Percentiles rank a stretch among this genome's conserved stretches.
These are phyloP conservation scores for Boloria selene DNA, from an alignment of 2,888 invertebrate genomes.

Conservation along the genomic window DNA sequence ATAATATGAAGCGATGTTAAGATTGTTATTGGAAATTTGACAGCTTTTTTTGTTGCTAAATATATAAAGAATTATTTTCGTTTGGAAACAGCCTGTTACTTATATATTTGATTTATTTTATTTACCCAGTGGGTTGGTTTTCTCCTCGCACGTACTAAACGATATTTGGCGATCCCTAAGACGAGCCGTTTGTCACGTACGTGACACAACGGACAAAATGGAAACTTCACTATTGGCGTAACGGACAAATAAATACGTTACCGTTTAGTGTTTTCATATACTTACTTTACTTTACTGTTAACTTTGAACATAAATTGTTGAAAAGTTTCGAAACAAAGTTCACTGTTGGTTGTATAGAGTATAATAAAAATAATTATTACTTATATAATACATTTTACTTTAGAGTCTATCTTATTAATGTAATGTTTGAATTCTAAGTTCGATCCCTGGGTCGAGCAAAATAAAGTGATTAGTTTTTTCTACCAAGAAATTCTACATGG, in stretches of 20 bases:
- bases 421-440: no score
- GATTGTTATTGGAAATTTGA: slow-evolving; percentile 30
- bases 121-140: slow-evolving; percentile 77
- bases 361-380: no score
- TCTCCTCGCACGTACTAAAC: slow-evolving; percentile 80
- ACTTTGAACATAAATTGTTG: slow-evolving; percentile 9
- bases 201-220: slow-evolving; percentile 76
- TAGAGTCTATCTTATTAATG: no score
- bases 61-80: slow-evolving; percentile 61
- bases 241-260: slow-evolving; percentile 76
- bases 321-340: no score
- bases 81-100: slow-evolving; percentile 73
- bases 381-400: no score
- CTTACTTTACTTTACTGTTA: slow-evolving; percentile 27
- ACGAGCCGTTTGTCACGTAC: slow-evolving; percentile 81
- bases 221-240: slow-evolving; percentile 74
- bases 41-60: slow-evolving; percentile 49
- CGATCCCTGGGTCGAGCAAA: no score
- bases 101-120: slow-evolving; percentile 81
- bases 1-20: slow-evolving; percentile 13
- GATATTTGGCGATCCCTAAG: slow-evolving; percentile 83
- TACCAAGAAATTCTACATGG: no score
- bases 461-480: no score
- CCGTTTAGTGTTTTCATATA: slow-evolving; percentile 55
- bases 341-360: no score